Base-by-base conservation (phyloP, 1,140 invertebrate genomes). In the Vanessa tameamea region DNA sequence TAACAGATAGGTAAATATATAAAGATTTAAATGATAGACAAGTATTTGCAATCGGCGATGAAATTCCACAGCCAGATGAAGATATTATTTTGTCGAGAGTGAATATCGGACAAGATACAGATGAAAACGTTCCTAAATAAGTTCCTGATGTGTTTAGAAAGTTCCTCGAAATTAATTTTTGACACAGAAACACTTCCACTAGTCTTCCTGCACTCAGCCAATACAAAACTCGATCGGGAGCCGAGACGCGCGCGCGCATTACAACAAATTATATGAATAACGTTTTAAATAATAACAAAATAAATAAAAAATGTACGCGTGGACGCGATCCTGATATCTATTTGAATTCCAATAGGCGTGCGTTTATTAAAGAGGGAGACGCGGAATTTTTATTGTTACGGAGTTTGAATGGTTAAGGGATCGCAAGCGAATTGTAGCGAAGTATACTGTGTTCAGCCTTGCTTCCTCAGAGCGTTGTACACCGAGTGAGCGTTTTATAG, bases 241-340 rank as follows among this genome's bases (percentile, higher is more conserved):
- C 83, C 83, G 87, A 82, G 75, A 76, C 80, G 76, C 47, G 70
- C 71, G 69, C 85, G 88, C 89, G 82, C 86, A 73, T 76, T 87
- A 92, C 91, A 92, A 92, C 91, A 92, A 91, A 92, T 91, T 92
- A 92, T 92, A 92, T 92, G 90, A 88, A 89, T 92, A 92, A 92
- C 76, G 89, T 92, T 92, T 91, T 92, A 92, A 92, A 90, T 91
- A 89, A 88, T 88, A 91, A 91, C 82, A 88, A 91, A 89, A 87
- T 85, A 80, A 91, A 89, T 85, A 88, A 90, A 89, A 85, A 87
- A 85, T 91, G 87, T 90, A 89, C 82, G 86, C 86, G 84, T 87
- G 88, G 73, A 80, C 67, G 75, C 78, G 86, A 88, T 81, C 77
- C 59, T 55, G 75, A 69, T 37, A 57, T 78, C 70, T 69, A 75